These are phyloP conservation scores for Heliconius hewitsoni DNA, from an alignment of 1,140 invertebrate species.

Conservation along the genomic window DNA sequence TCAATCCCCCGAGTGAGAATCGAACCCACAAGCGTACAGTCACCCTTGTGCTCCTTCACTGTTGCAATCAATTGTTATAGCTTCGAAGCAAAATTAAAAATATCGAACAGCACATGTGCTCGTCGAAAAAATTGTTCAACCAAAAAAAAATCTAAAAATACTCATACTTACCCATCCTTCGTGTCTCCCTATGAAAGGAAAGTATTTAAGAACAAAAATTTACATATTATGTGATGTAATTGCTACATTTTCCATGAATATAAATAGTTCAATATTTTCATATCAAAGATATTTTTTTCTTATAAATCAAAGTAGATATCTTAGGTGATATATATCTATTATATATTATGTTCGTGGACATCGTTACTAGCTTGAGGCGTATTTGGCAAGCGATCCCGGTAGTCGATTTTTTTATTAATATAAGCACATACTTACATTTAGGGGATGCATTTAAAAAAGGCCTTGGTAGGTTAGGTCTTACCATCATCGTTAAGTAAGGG, in stretches of 20 bases:
- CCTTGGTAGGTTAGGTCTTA: too few species aligned
- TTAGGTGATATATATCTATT: too few species aligned
- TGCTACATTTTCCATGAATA: too few species aligned
- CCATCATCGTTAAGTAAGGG: too few species aligned
- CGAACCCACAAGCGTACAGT: too few species aligned
- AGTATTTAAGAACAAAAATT: neutral
- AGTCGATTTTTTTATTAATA: neutral
- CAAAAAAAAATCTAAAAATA: neutral
- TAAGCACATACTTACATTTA: neutral
- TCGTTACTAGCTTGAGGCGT: neutral
- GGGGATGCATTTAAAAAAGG: neutral
- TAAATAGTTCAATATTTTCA: too few species aligned
- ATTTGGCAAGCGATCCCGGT: neutral
- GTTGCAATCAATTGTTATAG: neutral
- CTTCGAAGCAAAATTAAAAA: neutral
- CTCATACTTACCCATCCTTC: neutral
- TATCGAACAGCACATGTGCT: neutral
- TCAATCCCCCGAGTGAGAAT: too few species aligned
- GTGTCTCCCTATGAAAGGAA: neutral
- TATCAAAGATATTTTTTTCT: too few species aligned
- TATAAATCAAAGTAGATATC: too few species aligned
- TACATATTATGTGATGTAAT: neutral
- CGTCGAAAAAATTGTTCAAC: neutral
- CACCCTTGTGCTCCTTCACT: neutral
- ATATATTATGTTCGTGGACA: neutral